Evolutionary conservation across 2,113 vertebrate species (phyloP).

Genomic region (Paramormyrops kingsleyae): DNA sequence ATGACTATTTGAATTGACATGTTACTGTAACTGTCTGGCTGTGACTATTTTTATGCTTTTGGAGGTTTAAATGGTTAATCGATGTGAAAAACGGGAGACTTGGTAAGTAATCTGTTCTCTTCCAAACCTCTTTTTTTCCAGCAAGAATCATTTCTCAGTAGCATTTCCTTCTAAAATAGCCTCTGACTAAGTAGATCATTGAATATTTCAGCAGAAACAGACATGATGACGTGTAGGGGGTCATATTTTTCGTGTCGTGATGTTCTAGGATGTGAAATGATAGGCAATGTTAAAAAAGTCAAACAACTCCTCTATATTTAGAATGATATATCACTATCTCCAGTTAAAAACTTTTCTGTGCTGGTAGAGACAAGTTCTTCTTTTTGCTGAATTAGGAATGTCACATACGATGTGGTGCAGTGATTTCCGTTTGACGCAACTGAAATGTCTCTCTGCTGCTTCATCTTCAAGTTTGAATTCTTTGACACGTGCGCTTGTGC

Average conservation of each 20-base stretch:
- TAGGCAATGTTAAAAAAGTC: conserved; percentile 15
- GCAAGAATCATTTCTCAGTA: neutral
- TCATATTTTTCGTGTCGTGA: conserved; percentile 8
- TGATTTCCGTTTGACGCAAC: neutral
- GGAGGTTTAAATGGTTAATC: neutral
- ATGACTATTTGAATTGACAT: neutral
- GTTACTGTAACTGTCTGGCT: neutral
- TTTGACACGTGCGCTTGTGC: neutral
- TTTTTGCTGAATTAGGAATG: conserved; percentile 15
- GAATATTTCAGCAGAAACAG: conserved; percentile 20
- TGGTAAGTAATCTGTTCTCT: neutral
- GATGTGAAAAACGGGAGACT: neutral
- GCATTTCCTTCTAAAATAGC: conserved; percentile 12
- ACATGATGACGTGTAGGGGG: neutral
- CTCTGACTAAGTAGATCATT: conserved; percentile 17
- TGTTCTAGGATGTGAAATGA: neutral
- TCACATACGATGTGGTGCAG: neutral
- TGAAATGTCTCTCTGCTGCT: neutral
- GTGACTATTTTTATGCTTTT: neutral
- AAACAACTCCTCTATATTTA: conserved; percentile 19
- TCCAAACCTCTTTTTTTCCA: neutral
- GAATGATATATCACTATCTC: conserved; percentile 10
- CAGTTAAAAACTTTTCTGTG: neutral
- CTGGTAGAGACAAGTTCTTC: neutral
- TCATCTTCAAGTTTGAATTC: neutral